Evolutionary conservation across 2,797 vertebrate species (phyloP).

Genomic region (Amphiprion clarkii): DNA sequence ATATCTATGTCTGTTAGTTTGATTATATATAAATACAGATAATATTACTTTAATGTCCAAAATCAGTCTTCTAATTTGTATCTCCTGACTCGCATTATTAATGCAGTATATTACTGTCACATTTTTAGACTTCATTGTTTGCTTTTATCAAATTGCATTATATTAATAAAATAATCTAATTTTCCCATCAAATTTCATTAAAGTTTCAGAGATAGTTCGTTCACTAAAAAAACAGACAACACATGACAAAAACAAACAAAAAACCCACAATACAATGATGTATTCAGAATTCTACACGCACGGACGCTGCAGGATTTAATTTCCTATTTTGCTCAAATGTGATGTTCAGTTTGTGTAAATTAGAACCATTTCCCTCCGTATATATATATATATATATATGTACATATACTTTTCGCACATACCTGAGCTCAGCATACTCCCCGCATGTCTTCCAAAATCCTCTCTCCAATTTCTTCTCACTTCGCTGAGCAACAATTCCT

Average conservation of each 20-base stretch:
- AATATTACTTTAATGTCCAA: no score
- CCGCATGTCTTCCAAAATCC: slow-evolving; percentile 16
- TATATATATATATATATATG: no score
- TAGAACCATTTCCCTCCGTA: not conserved
- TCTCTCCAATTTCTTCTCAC: slow-evolving; percentile 27
- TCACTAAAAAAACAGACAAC: not conserved
- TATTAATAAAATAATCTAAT: no score
- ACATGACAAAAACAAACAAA: not conserved
- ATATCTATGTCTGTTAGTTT: no score
- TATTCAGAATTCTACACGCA: not conserved
- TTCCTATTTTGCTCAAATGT: not conserved
- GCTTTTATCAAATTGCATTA: no score
- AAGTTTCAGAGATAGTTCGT: not conserved
- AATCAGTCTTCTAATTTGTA: no score
- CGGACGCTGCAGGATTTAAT: no score
- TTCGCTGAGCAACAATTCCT: slow-evolving; percentile 48
- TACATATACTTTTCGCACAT: not conserved
- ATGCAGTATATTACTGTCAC: not conserved
- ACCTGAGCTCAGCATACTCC: slow-evolving; percentile 29
- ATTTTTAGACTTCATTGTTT: not conserved
- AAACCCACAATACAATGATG: not conserved
- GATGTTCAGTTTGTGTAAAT: not conserved
- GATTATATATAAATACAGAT: no score
- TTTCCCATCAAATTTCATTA: not conserved
- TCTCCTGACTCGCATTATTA: no score